phyloP scores from a whole-genome alignment of 2,113 vertebrate species.

The Hoplias malabaricus region DNA sequence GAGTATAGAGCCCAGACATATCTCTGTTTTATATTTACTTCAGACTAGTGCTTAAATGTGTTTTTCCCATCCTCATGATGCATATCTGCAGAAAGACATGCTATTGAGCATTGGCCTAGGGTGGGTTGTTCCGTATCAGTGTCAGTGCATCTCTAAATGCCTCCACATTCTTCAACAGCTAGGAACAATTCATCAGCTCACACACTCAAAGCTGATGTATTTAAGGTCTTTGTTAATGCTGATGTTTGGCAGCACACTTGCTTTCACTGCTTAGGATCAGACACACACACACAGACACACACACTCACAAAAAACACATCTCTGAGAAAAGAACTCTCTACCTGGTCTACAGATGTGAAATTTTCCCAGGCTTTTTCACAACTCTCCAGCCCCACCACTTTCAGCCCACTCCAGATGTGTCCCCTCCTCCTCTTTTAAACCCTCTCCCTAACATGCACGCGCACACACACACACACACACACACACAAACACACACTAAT shows the following conservation, averaged over 20 bases:
- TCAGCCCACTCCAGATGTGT: conserved; percentile 42
- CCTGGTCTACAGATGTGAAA: conserved; percentile 39
- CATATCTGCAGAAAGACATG: no score
- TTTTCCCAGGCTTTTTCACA: conserved; percentile 41
- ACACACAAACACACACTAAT: conserved; percentile 55
- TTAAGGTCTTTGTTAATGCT: not conserved
- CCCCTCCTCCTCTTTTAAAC: conserved; percentile 40
- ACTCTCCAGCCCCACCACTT: conserved; percentile 12
- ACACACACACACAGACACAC: not conserved
- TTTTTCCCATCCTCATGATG: no score
- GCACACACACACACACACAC: conserved; percentile 3
- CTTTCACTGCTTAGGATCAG: not conserved
- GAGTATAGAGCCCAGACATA: no score
- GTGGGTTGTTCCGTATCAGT: no score
- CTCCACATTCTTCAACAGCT: no score
- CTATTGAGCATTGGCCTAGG: no score
- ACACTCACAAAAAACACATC: not conserved
- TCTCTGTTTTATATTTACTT: no score
- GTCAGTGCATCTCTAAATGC: no score
- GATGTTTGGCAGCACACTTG: not conserved
- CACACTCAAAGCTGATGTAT: not conserved
- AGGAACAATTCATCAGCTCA: not conserved
- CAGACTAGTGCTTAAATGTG: no score
- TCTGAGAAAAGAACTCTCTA: conserved; percentile 9
- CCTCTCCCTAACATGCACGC: conserved; percentile 29